A percentile compares a stretch with the other conserved stretches of the same genome.
Evolutionary conservation across 2,113 vertebrate genomes (phyloP).

Genomic region (Onychorhynchus coronatus): DNA sequence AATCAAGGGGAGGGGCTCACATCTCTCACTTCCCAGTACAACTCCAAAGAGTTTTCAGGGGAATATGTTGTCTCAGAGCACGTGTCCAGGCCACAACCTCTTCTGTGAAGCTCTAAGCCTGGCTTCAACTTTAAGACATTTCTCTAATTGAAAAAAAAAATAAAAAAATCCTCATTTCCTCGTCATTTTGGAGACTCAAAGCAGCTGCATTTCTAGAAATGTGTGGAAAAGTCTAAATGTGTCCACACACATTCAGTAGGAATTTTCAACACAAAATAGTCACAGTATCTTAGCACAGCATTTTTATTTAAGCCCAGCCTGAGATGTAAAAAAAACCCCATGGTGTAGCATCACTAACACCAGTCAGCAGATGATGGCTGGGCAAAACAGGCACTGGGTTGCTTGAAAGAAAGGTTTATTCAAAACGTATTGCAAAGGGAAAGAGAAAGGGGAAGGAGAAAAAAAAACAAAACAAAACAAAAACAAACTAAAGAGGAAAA

Average conservation of each 20-base stretch:
- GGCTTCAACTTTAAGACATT: background rate
- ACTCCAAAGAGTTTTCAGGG: fast-evolving
- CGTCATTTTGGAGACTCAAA: background rate
- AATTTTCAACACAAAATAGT: background rate
- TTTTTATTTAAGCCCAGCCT: background rate
- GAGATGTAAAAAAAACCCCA: background rate
- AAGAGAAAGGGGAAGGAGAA: background rate
- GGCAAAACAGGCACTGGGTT: background rate
- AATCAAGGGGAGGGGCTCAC: background rate
- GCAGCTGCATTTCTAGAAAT: background rate
- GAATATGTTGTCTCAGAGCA: background rate
- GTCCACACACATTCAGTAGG: background rate
- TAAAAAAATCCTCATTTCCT: background rate
- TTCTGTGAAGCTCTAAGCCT: background rate
- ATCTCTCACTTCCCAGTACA: background rate
- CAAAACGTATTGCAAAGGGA: background rate
- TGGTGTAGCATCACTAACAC: fast-evolving
- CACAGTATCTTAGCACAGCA: background rate
- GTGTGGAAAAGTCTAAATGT: background rate
- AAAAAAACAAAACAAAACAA: too few species aligned
- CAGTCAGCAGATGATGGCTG: background rate
- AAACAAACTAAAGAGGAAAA: background rate
- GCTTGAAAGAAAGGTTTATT: background rate
- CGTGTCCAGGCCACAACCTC: background rate
- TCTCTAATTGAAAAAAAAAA: background rate